A percentile compares a stretch with the other conserved stretches of the same genome.
Conservation (phyloP, 2,113 vertebrate species). For the Xerus inauris region DNA sequence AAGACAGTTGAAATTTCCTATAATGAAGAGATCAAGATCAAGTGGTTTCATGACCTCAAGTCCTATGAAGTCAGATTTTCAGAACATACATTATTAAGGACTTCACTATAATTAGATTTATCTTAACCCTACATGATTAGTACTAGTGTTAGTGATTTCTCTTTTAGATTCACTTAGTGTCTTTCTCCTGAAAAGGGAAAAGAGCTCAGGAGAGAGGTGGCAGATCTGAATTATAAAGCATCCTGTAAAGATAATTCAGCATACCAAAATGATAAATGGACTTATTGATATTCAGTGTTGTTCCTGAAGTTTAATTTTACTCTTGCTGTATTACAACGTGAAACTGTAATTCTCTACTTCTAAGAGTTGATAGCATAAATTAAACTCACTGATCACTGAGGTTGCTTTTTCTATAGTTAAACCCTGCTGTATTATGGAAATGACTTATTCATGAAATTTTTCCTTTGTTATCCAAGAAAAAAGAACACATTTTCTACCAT, state of each 20-base stretch:
- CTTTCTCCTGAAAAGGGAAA: constrained; percentile 2
- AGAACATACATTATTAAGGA: background rate
- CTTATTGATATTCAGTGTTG: constrained; percentile 65
- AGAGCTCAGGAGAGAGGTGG: constrained; percentile 36
- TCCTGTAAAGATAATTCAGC: constrained; percentile 59
- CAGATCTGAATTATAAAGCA: constrained; percentile 67
- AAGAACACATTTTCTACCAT: background rate
- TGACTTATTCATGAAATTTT: constrained; percentile 70
- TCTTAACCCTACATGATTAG: constrained; percentile 14
- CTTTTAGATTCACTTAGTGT: background rate
- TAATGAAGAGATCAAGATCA: constrained; percentile 14
- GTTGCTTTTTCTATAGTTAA: constrained; percentile 62
- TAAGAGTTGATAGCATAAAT: constrained; percentile 54
- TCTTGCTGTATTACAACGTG: constrained; percentile 41
- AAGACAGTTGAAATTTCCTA: background rate
- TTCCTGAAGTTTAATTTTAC: constrained; percentile 73
- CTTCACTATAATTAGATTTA: background rate
- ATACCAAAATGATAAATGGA: constrained; percentile 61
- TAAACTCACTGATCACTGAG: constrained; percentile 69
- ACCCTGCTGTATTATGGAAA: constrained; percentile 68
- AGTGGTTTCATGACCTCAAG: background rate
- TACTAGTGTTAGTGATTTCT: background rate
- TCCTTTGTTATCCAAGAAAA: constrained; percentile 55
- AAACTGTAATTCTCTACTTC: constrained; percentile 67
- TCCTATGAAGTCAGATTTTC: background rate